Evolutionary conservation across 2,113 vertebrate genomes (phyloP).

Genomic region (Tragelaphus buxtoni): DNA sequence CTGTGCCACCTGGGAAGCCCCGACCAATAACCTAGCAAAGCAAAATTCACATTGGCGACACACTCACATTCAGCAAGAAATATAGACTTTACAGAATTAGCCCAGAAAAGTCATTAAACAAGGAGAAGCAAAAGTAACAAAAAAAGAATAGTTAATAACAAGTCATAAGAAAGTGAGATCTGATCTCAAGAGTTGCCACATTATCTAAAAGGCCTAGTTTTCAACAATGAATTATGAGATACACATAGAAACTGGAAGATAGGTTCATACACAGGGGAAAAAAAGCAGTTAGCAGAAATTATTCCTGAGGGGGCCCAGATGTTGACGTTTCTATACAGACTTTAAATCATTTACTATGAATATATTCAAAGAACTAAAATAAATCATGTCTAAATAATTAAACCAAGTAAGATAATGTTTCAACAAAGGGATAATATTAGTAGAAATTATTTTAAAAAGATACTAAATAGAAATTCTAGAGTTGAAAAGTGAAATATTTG

Average conservation of each 20-base stretch:
- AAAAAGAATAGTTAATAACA: background rate
- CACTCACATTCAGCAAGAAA: background rate
- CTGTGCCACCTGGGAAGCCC: background rate
- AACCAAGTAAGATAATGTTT: background rate
- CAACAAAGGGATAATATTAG: background rate
- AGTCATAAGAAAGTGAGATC: background rate
- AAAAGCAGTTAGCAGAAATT: background rate
- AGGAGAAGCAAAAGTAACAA: background rate
- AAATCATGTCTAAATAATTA: background rate
- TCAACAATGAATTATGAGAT: background rate
- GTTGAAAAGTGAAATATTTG: background rate
- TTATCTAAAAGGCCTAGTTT: background rate
- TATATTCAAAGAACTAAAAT: background rate
- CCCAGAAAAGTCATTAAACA: background rate
- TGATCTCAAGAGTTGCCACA: background rate
- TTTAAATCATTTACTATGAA: background rate
- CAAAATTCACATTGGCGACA: background rate
- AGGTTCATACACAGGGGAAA: background rate
- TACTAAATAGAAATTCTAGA: background rate
- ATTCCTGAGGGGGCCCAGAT: background rate
- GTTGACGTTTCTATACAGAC: background rate
- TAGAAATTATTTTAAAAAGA: background rate
- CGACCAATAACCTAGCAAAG: background rate
- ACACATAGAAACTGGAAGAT: background rate
- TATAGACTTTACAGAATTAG: background rate